These are phyloP conservation scores for Hetaerina americana DNA, from an alignment of 1,140 invertebrate species.

Conservation along the genomic window DNA sequence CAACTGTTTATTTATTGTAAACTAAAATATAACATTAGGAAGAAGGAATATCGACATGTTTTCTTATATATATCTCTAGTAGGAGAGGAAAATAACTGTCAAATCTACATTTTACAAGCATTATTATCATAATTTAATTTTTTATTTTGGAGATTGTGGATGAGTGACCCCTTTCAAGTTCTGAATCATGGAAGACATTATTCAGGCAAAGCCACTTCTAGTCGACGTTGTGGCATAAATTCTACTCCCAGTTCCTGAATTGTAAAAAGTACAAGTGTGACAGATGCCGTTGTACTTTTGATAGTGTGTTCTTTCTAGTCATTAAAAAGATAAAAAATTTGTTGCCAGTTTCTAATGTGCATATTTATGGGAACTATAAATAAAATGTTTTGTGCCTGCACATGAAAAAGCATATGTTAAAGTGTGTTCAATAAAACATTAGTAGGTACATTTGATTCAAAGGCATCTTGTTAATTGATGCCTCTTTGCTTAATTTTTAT, in stretches of 20 bases:
- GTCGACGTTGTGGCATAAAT: too few species aligned
- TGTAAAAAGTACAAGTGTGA: too few species aligned
- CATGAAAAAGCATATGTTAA: neutral
- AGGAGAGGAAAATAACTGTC: neutral
- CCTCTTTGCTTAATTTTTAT: neutral
- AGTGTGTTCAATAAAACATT: neutral
- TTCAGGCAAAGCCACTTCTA: too few species aligned
- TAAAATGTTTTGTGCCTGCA: neutral
- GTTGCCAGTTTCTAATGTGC: too few species aligned
- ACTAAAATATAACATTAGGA: too few species aligned
- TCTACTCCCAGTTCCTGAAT: too few species aligned
- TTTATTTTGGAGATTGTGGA: neutral
- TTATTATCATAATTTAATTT: neutral
- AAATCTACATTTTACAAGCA: neutral
- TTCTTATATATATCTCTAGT: neutral
- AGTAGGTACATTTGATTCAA: neutral
- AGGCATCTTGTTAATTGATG: neutral
- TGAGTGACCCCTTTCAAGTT: neutral
- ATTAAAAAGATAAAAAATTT: too few species aligned
- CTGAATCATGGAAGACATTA: neutral
- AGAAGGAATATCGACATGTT: too few species aligned
- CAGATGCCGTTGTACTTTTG: too few species aligned
- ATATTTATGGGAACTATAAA: too few species aligned
- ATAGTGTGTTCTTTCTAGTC: too few species aligned
- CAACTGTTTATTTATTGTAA: neutral